These are phyloP conservation scores for Timema cristinae DNA, from an alignment of 2,888 invertebrate species.

Conservation along the genomic window DNA sequence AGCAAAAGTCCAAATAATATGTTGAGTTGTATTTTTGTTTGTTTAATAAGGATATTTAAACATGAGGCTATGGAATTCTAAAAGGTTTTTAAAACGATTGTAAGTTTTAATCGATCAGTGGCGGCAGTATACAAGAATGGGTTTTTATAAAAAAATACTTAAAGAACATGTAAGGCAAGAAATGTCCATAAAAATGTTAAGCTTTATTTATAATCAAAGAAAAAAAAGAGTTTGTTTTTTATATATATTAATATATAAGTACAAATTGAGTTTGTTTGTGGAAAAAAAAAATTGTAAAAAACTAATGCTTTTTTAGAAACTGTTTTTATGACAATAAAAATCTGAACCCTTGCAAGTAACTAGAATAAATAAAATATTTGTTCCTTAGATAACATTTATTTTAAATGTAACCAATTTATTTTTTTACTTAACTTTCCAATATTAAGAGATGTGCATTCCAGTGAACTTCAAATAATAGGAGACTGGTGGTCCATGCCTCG, in stretches of 20 bases:
- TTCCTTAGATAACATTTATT: background rate
- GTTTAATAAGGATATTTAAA: background rate
- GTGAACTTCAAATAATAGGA: too few species aligned
- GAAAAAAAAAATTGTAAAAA: conserved; percentile 1
- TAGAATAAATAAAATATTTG: background rate
- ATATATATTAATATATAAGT: conserved; percentile 13
- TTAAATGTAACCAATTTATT: conserved; percentile 10
- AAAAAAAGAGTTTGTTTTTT: conserved; percentile 13
- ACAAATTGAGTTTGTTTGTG: conserved; percentile 4
- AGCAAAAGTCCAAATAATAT: too few species aligned
- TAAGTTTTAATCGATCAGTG: conserved; percentile 1
- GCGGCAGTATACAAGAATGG: background rate
- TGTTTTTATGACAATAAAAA: conserved; percentile 9
- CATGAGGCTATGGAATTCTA: background rate
- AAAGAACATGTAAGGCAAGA: conserved; percentile 13
- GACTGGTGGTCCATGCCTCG: too few species aligned
- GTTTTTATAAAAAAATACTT: conserved; percentile 6
- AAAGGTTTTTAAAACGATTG: conserved; percentile 3
- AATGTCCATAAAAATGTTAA: conserved; percentile 8
- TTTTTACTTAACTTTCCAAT: background rate
- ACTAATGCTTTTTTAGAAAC: conserved; percentile 3
- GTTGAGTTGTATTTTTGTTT: too few species aligned
- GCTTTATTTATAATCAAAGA: conserved; percentile 14
- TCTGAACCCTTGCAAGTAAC: conserved; percentile 12
- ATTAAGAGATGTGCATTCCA: too few species aligned